Percentiles rank a stretch among this genome's conserved stretches.
phyloP scores from a whole-genome alignment of 64 coral and sea anemone genomes.

The Montipora efflorescens region DNA sequence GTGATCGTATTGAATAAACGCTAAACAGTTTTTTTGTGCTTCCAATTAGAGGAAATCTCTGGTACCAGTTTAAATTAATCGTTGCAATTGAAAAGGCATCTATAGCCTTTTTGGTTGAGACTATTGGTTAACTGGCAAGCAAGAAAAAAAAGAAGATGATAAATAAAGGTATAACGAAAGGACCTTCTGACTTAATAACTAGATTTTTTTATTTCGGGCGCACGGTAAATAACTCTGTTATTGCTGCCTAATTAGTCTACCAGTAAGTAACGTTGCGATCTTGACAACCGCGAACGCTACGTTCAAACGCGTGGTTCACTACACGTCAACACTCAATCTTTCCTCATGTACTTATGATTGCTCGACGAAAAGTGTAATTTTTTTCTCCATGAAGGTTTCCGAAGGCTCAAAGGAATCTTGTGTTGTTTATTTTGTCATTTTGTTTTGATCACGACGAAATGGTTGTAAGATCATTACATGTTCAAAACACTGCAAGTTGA shows the following conservation, averaged over 20 bases:
- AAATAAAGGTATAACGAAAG: background rate
- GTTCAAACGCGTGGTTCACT: slow-evolving; percentile 6
- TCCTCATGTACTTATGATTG: too few relatives aligned
- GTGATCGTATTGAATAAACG: background rate
- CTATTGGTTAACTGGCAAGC: background rate
- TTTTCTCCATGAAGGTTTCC: background rate
- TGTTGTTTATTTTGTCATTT: too few relatives aligned
- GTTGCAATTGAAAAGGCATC: too few relatives aligned
- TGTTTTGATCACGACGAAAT: too few relatives aligned
- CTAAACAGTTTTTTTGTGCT: background rate
- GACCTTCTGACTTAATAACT: background rate
- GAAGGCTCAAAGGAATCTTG: too few relatives aligned
- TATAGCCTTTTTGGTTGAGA: too few relatives aligned
- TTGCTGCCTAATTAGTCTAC: background rate
- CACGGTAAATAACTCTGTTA: background rate
- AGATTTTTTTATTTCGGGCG: background rate
- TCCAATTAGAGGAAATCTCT: background rate
- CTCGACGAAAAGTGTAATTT: background rate
- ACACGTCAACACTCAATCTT: background rate
- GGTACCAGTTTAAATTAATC: slow-evolving; percentile 2
- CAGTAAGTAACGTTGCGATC: background rate
- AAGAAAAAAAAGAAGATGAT: background rate
- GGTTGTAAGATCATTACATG: too few relatives aligned
- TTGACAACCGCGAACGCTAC: slow-evolving; percentile 20
- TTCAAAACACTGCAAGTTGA: too few relatives aligned